phyloP scores from a whole-genome alignment of 2,113 vertebrate species.

The Erythrocebus patas region DNA sequence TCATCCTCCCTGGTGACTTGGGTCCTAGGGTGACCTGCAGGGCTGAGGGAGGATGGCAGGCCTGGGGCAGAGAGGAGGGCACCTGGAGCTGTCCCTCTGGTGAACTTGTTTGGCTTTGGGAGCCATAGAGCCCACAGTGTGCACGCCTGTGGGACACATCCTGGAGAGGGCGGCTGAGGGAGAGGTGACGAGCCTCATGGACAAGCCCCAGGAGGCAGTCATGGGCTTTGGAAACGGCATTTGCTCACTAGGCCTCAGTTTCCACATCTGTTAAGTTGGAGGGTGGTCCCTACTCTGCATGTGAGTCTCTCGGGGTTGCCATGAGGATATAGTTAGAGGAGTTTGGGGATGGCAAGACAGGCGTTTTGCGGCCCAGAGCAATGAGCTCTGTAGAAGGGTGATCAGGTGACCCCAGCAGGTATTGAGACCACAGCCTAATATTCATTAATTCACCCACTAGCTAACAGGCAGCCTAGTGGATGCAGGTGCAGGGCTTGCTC shows the following conservation, averaged over 20 bases:
- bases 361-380: not conserved
- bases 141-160: not conserved
- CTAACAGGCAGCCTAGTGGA: not conserved
- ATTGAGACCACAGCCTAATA: not conserved
- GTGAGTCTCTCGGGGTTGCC: not conserved
- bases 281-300: not conserved
- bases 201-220: fast-evolving
- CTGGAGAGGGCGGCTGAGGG: not conserved
- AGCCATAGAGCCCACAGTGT: not conserved
- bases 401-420: not conserved
- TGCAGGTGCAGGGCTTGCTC: not conserved
- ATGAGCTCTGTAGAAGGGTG: not conserved
- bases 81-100: not conserved
- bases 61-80: not conserved
- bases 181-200: not conserved
- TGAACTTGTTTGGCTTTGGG: not conserved
- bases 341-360: too few relatives aligned
- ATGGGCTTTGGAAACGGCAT: not conserved
- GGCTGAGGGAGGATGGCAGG: too few relatives aligned
- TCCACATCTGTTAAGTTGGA: not conserved
- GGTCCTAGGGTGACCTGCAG: not conserved
- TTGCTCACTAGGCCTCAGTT: not conserved
- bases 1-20: not conserved
- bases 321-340: too few relatives aligned
- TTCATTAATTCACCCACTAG: too few relatives aligned